Evolutionary conservation across 2,113 vertebrate genomes (phyloP).

Genomic region (Gulo gulo): DNA sequence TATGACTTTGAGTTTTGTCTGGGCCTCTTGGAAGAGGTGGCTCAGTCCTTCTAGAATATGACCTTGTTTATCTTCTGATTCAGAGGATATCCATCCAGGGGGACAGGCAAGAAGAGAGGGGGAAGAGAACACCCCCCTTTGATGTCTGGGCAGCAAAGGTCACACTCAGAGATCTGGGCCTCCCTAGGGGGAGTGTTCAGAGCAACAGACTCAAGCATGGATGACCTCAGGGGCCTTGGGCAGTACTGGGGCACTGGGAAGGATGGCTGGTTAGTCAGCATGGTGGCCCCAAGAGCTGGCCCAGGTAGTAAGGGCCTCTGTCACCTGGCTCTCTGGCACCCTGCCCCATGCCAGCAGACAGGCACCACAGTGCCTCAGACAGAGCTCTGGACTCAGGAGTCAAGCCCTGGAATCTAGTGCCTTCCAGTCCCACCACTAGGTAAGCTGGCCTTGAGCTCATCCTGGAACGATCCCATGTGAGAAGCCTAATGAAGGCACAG

Average conservation of each 20-base stretch:
- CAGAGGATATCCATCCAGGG: neutral
- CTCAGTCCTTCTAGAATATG: neutral
- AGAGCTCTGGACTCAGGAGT: neutral
- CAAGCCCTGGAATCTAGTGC: neutral
- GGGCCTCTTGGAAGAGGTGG: neutral
- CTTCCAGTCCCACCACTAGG: neutral
- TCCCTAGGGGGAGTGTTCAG: accelerated
- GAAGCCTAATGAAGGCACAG: neutral
- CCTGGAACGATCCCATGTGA: accelerated
- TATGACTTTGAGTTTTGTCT: neutral
- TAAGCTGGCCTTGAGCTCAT: neutral
- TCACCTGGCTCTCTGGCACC: neutral
- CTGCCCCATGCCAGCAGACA: neutral
- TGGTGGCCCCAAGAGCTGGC: neutral
- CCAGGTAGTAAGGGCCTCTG: neutral
- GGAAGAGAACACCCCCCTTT: neutral
- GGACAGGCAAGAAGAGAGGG: neutral
- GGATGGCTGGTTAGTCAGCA: neutral
- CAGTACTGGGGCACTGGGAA: neutral
- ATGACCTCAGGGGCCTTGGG: neutral
- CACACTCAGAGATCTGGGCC: neutral
- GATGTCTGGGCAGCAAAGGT: neutral
- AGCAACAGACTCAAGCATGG: accelerated
- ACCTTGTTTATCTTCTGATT: neutral
- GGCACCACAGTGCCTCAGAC: neutral